A percentile compares a stretch with the other conserved stretches of the same genome.
Evolutionary conservation across 2,113 vertebrate species (phyloP).

Genomic region (Smithornis capensis): DNA sequence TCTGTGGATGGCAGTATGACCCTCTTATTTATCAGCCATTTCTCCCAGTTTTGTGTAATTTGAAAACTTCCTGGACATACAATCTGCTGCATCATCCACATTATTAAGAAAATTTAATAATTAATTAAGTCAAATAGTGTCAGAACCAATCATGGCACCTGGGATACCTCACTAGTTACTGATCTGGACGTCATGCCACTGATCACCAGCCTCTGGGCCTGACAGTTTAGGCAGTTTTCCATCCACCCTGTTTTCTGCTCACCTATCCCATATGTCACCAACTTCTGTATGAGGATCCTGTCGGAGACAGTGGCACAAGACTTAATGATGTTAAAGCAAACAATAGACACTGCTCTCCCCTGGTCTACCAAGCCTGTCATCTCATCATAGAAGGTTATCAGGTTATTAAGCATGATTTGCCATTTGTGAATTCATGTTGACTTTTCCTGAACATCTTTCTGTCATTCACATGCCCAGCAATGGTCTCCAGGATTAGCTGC

Average conservation of each 20-base stretch:
- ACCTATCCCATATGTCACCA: not conserved
- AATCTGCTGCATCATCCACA: not conserved
- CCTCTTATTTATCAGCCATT: not conserved
- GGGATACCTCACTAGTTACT: not conserved
- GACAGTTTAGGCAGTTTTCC: not conserved
- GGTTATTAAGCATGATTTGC: not conserved
- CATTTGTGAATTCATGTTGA: not conserved
- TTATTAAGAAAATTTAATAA: not conserved
- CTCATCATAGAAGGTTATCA: not conserved
- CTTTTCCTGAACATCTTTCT: not conserved
- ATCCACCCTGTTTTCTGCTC: not conserved
- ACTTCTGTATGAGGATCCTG: not conserved
- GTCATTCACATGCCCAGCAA: not conserved
- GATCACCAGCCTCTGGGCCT: not conserved
- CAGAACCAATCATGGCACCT: not conserved
- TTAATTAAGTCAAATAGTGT: not conserved
- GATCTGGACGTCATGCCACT: not conserved
- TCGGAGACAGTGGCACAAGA: not conserved
- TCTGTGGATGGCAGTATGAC: not conserved
- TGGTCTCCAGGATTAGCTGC: not conserved
- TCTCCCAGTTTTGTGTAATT: not conserved
- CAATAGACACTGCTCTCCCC: not conserved
- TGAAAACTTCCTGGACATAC: not conserved
- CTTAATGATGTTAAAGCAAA: not conserved
- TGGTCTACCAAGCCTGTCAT: not conserved